Percentiles rank a stretch among this genome's conserved stretches.
Conservation (phyloP, 1,140 invertebrate species). For the Armadillidium nasatum region DNA sequence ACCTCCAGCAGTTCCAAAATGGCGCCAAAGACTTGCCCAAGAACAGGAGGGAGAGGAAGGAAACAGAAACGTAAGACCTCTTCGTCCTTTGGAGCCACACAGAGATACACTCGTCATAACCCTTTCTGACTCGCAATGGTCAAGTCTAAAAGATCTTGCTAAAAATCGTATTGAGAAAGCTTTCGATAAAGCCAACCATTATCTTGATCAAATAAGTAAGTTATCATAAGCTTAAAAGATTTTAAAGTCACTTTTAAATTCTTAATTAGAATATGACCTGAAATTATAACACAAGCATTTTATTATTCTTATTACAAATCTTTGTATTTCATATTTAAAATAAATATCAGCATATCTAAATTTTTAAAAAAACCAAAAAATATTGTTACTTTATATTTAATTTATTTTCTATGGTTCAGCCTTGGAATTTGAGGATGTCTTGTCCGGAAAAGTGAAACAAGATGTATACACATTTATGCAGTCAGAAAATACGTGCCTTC, state of each 20-base stretch:
- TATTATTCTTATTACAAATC: no score
- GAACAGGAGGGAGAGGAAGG: not conserved
- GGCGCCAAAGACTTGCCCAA: constrained; percentile 29
- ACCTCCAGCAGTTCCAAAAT: constrained; percentile 33
- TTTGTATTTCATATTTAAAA: no score
- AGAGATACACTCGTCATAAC: not conserved
- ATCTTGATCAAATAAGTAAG: not conserved
- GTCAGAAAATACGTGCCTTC: not conserved
- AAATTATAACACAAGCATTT: no score
- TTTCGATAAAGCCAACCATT: not conserved
- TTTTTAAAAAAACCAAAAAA: no score
- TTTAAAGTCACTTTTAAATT: no score
- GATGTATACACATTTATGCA: not conserved
- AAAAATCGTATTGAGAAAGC: not conserved
- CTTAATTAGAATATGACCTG: no score
- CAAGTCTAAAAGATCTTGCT: not conserved
- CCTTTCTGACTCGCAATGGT: not conserved
- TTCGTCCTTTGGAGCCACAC: not conserved
- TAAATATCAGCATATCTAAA: no score
- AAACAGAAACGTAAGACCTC: not conserved
- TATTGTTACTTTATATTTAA: no score
- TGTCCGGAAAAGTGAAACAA: not conserved
- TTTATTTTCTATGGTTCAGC: not conserved
- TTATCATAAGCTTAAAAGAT: no score
- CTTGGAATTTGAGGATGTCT: not conserved